phyloP scores from a whole-genome alignment of 2,888 invertebrate species.

The Agrotis exclamationis region DNA sequence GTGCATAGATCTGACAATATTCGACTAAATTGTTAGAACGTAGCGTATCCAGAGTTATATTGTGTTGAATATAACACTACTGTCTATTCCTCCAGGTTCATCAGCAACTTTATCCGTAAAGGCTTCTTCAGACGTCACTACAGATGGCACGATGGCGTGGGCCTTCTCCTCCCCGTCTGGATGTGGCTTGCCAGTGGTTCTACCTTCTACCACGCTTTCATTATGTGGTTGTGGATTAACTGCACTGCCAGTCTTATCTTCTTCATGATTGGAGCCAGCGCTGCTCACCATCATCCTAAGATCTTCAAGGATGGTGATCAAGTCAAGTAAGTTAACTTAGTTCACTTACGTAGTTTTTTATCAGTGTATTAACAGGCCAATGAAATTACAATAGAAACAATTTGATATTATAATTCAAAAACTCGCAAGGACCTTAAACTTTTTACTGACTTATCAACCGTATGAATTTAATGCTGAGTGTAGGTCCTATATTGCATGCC shows the following conservation, averaged over 20 bases:
- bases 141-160: slow-evolving; percentile 80
- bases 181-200: slow-evolving; percentile 83
- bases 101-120: slow-evolving; percentile 72
- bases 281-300: slow-evolving; percentile 94
- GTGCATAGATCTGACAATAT: neutral
- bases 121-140: slow-evolving; percentile 78
- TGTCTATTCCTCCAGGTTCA: slow-evolving; percentile 69
- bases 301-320: slow-evolving; percentile 95
- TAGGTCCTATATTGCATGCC: too few relatives aligned
- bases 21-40: too few relatives aligned
- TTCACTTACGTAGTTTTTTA: neutral
- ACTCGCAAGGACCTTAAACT: too few relatives aligned
- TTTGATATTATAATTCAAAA: too few relatives aligned
- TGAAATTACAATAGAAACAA: neutral
- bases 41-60: too few relatives aligned
- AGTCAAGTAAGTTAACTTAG: slow-evolving; percentile 85
- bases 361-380: neutral
- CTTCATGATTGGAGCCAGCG: slow-evolving; percentile 92
- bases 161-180: slow-evolving; percentile 82
- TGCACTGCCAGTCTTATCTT: slow-evolving; percentile 92
- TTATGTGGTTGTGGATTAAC: slow-evolving; percentile 91
- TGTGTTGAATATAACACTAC: neutral
- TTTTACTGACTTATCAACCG: too few relatives aligned
- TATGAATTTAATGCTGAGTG: too few relatives aligned
- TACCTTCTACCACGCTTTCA: slow-evolving; percentile 76